Conservation (phyloP, 2,888 invertebrate species). For the Trisateles emortualis region DNA sequence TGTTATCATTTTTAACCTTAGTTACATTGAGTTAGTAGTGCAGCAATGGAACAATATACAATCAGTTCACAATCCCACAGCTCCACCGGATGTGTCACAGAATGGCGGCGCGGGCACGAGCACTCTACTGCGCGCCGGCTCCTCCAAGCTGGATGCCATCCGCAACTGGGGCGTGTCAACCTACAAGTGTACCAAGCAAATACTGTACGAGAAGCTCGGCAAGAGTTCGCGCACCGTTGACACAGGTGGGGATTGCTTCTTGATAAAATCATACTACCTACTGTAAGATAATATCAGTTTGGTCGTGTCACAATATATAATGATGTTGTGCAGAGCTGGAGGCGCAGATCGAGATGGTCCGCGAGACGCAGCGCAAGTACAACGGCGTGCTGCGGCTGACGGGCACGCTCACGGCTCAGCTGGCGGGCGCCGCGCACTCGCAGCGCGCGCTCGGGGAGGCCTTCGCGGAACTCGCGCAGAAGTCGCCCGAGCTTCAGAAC, state of each 20-base stretch:
- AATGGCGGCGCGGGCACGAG: slow-evolving; percentile 86
- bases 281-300: too few species aligned
- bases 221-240: slow-evolving; percentile 97
- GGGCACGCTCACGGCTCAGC: slow-evolving; percentile 93
- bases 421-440: slow-evolving; percentile 90
- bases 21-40: too few species aligned
- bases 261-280: too few species aligned
- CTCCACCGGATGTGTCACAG: slow-evolving; percentile 87
- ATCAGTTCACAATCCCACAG: slow-evolving; percentile 41
- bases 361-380: slow-evolving; percentile 98
- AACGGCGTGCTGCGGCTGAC: slow-evolving; percentile 94
- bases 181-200: slow-evolving; percentile 98
- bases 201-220: slow-evolving; percentile 98
- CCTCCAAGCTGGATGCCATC: slow-evolving; percentile 95
- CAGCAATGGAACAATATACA: not conserved
- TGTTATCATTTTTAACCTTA: too few species aligned
- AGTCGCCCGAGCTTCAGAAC: slow-evolving; percentile 97
- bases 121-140: slow-evolving; percentile 89
- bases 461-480: slow-evolving; percentile 98
- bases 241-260: slow-evolving; percentile 85
- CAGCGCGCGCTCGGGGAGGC: slow-evolving; percentile 96
- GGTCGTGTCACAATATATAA: too few species aligned
- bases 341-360: slow-evolving; percentile 95
- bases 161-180: slow-evolving; percentile 99
- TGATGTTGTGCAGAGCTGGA: slow-evolving; percentile 90